Percentiles rank a stretch among this genome's conserved stretches.
Evolutionary conservation across 1,140 invertebrate genomes (phyloP).

Genomic region (Nylanderia fulva): DNA sequence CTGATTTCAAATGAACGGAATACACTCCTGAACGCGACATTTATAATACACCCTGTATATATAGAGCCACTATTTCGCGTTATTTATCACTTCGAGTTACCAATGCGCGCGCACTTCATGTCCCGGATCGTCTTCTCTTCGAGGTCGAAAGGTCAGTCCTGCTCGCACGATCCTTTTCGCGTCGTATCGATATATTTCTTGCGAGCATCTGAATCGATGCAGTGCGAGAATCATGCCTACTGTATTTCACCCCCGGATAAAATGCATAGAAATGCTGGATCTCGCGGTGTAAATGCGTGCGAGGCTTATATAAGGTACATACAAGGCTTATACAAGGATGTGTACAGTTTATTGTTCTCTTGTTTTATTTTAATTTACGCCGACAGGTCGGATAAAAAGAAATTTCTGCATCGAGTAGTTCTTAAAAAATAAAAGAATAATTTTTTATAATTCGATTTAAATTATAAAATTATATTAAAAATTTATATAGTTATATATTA

Average conservation of each 20-base stretch:
- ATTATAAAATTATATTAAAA: background rate
- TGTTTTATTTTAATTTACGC: background rate
- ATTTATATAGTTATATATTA: background rate
- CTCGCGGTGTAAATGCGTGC: background rate
- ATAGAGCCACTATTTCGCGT: conserved; percentile 50
- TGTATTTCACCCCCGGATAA: background rate
- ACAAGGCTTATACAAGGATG: too few species aligned
- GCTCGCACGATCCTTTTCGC: conserved; percentile 23
- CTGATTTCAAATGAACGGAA: too few species aligned
- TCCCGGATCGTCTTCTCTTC: conserved; percentile 9
- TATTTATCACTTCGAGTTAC: conserved; percentile 65
- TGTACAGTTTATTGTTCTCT: background rate
- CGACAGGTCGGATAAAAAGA: background rate
- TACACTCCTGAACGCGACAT: too few species aligned
- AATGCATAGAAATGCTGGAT: background rate
- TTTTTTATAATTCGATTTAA: background rate
- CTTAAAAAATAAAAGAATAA: background rate
- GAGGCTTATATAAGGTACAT: background rate
- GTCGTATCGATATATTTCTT: conserved; percentile 65
- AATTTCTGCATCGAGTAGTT: background rate
- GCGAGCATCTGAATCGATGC: conserved; percentile 51
- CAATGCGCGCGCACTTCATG: conserved; percentile 49
- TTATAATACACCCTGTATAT: too few species aligned
- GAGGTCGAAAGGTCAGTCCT: conserved; percentile 65
- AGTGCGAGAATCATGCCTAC: background rate